A percentile compares a stretch with the other conserved stretches of the same genome.
Evolutionary conservation across 2,888 invertebrate species (phyloP).

Genomic region (Epinotia nisella): DNA sequence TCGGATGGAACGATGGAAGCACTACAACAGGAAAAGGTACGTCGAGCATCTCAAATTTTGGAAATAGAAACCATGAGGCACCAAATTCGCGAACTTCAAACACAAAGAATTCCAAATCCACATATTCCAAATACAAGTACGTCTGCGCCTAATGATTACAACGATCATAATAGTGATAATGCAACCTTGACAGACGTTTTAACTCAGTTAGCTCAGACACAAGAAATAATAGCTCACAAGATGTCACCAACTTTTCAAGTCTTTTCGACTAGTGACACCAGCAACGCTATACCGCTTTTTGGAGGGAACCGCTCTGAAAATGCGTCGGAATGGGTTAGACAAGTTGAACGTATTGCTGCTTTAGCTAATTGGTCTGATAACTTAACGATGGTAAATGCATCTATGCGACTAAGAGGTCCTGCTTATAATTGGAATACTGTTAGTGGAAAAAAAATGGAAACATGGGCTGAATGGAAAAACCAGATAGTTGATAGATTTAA

Average conservation of each 20-base stretch:
- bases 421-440: no score
- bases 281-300: constrained; percentile 9
- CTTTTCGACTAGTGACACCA: constrained; percentile 16
- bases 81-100: neutral
- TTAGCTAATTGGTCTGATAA: constrained; percentile 21
- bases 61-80: neutral
- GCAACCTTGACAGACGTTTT: neutral
- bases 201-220: neutral
- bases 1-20: no score
- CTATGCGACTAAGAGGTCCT: no score
- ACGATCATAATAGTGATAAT: neutral
- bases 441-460: no score
- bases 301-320: neutral
- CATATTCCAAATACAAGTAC: neutral
- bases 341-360: constrained; percentile 2
- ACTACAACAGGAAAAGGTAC: neutral
- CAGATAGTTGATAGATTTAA: no score
- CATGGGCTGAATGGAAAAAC: no score
- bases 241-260: constrained; percentile 19
- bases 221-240: neutral
- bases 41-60: neutral
- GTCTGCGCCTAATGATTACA: neutral
- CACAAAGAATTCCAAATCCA: neutral
- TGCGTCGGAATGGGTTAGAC: constrained; percentile 1
- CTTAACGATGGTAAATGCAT: constrained; percentile 15